A percentile compares a stretch with the other conserved stretches of the same genome.
Conservation (phyloP, 2,888 invertebrate species). For the Acheta domesticus region DNA sequence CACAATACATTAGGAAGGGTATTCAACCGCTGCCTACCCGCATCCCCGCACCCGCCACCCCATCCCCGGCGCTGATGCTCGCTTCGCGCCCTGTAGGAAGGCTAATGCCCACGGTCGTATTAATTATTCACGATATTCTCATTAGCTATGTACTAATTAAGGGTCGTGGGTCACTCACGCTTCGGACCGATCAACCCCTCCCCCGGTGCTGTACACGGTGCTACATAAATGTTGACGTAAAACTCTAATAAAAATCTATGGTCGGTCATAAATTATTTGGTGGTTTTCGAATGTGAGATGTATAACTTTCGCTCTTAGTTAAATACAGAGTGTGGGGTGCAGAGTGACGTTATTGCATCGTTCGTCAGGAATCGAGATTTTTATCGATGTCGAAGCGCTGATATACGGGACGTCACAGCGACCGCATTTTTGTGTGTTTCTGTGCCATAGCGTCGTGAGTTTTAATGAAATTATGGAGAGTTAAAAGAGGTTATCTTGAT, state of each 20-base stretch:
- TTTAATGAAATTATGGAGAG: neutral
- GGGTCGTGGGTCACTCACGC: neutral
- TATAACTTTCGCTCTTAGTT: constrained; percentile 9
- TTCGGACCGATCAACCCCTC: neutral
- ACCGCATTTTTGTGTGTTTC: neutral
- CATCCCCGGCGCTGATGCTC: neutral
- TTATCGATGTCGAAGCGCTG: neutral
- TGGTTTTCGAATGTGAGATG: neutral
- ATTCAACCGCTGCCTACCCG: neutral
- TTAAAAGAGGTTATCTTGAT: too few relatives aligned
- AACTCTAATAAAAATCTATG: constrained; percentile 18
- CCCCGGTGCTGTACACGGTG: neutral
- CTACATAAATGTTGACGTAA: neutral
- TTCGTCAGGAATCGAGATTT: neutral
- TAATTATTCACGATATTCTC: constrained; percentile 18
- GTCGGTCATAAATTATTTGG: neutral
- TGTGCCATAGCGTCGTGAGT: neutral
- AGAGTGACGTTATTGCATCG: neutral
- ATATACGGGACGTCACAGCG: neutral
- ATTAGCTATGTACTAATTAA: constrained; percentile 5
- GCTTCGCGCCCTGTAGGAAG: neutral
- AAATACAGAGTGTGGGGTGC: neutral
- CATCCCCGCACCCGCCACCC: neutral
- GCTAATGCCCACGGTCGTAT: neutral
- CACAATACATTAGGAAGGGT: constrained; percentile 18